These are phyloP conservation scores for Cyphomyrus plagiostoma DNA, from an alignment of 2,113 vertebrate genomes.

Conservation along the genomic window DNA sequence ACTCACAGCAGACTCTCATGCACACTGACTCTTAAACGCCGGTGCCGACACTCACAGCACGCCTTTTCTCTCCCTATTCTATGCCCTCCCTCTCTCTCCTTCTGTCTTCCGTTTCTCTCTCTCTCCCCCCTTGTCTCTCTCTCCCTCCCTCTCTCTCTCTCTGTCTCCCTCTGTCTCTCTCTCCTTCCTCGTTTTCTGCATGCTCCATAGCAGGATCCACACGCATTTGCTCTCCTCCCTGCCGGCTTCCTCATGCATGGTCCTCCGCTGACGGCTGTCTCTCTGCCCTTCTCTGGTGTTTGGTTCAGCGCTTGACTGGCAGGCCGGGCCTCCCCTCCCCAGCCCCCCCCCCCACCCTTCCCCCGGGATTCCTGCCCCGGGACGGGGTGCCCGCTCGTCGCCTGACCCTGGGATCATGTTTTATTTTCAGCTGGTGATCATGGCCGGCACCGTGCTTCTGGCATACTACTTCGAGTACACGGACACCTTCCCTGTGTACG, in stretches of 20 bases:
- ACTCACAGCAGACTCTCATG: not conserved
- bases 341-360: slow-evolving; percentile 5
- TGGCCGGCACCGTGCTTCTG: slow-evolving; percentile 77
- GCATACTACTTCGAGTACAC: slow-evolving; percentile 80
- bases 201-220: slow-evolving; percentile 25
- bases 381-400: slow-evolving; percentile 39
- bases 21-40: not conserved
- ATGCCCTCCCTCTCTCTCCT: slow-evolving; percentile 17
- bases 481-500: slow-evolving; percentile 73
- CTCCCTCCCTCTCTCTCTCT: not conserved
- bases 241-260: slow-evolving; percentile 27
- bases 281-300: not conserved
- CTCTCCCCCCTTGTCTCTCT: no score
- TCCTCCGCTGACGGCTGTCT: slow-evolving; percentile 25
- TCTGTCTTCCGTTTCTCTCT: not conserved
- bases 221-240: slow-evolving; percentile 28
- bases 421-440: slow-evolving; percentile 81
- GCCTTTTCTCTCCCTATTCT: slow-evolving; percentile 2
- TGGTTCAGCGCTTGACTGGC: not conserved
- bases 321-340: slow-evolving; percentile 1
- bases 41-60: not conserved
- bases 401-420: slow-evolving; percentile 61
- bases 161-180: not conserved
- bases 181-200: slow-evolving; percentile 2
- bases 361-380: slow-evolving; percentile 21